Evolutionary conservation across 2,888 invertebrate species (phyloP).

Genomic region (Melikaiella ostensackeni): DNA sequence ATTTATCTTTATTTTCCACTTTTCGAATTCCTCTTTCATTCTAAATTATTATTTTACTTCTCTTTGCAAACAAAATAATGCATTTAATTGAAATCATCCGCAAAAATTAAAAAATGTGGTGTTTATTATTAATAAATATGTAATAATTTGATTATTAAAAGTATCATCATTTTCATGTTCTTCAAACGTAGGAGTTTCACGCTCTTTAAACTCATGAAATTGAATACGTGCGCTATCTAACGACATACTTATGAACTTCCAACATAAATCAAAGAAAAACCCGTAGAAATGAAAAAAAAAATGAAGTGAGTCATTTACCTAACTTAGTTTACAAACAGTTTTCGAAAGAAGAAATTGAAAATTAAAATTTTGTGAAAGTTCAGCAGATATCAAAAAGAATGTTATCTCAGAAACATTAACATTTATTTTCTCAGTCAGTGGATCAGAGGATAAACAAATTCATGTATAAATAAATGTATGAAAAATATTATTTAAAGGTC

Average conservation of each 20-base stretch:
- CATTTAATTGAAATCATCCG: neutral
- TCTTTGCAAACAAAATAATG: too few relatives aligned
- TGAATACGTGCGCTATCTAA: conserved; percentile 39
- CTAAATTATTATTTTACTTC: too few relatives aligned
- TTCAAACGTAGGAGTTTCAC: conserved; percentile 20
- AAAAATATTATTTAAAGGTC: neutral
- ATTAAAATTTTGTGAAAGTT: too few relatives aligned
- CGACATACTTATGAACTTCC: conserved; percentile 31
- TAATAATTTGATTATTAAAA: neutral
- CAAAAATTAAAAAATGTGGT: neutral
- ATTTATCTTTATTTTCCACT: too few relatives aligned
- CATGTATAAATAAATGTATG: neutral
- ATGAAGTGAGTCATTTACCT: too few relatives aligned
- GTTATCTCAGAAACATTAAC: too few relatives aligned
- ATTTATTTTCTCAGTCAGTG: too few relatives aligned
- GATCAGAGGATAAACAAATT: too few relatives aligned
- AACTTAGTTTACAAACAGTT: too few relatives aligned
- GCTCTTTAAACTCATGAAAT: conserved; percentile 22
- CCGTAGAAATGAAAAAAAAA: neutral
- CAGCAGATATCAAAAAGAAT: too few relatives aligned
- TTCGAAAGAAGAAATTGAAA: too few relatives aligned
- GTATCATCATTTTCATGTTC: neutral
- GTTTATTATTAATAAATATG: neutral
- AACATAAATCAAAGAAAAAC: neutral
- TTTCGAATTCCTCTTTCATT: too few relatives aligned